These are phyloP conservation scores for Pteruthius melanotis DNA, from an alignment of 2,113 vertebrate genomes.

Conservation along the genomic window DNA sequence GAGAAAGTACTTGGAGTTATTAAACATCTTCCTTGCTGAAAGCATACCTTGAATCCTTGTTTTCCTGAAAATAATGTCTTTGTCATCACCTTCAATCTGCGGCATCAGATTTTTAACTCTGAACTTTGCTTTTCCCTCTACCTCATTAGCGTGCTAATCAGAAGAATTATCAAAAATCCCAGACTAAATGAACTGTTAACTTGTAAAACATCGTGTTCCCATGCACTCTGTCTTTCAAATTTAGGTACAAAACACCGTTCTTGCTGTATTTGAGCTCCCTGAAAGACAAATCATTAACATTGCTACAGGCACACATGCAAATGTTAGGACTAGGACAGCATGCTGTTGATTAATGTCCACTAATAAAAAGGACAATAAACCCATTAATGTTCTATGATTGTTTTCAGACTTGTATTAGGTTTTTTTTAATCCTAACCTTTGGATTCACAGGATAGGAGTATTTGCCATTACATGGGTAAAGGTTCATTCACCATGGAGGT, in stretches of 20 bases:
- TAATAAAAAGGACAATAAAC: neutral
- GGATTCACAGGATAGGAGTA: neutral
- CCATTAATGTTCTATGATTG: neutral
- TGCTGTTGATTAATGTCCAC: neutral
- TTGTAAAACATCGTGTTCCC: constrained; percentile 15
- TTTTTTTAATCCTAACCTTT: neutral
- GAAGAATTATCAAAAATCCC: constrained; percentile 24
- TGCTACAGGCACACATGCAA: neutral
- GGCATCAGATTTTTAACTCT: neutral
- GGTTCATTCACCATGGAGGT: neutral
- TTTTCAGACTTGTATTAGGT: neutral
- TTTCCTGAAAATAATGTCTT: constrained; percentile 14
- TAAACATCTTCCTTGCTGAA: constrained; percentile 5
- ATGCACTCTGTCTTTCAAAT: neutral
- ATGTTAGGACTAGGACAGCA: neutral
- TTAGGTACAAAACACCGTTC: neutral
- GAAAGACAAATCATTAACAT: constrained; percentile 10
- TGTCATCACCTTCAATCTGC: constrained; percentile 19
- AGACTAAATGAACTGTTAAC: constrained; percentile 43
- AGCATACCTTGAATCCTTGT: neutral
- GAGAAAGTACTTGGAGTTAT: neutral
- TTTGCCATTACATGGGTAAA: neutral
- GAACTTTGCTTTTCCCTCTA: neutral
- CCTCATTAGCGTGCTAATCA: constrained; percentile 6
- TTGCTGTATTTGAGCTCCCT: neutral